Conservation (phyloP, 2,113 vertebrate species). For the Pseudorhombus dupliciocellatus region DNA sequence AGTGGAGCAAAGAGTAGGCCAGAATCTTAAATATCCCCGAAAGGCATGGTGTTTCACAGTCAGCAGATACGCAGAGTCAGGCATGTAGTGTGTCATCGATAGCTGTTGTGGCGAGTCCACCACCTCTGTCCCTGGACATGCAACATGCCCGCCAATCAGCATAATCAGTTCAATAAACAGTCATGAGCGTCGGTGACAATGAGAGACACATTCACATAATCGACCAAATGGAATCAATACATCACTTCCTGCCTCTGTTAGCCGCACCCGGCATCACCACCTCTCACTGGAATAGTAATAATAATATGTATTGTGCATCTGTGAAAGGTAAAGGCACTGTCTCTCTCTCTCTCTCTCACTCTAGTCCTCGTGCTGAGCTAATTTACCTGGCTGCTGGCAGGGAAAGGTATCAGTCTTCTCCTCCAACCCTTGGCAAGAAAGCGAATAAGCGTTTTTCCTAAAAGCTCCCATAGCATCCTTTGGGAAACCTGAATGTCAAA, state of each 20-base stretch:
- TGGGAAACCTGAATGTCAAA: background rate
- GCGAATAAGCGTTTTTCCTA: background rate
- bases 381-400: background rate
- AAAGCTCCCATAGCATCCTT: background rate
- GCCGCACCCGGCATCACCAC: too few relatives aligned
- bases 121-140: constrained; percentile 12
- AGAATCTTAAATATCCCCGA: constrained; percentile 66
- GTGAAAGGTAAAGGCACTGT: too few relatives aligned
- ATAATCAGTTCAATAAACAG: constrained; percentile 24
- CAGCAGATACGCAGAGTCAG: constrained; percentile 54
- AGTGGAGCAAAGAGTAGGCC: constrained; percentile 38
- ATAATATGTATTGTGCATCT: too few relatives aligned
- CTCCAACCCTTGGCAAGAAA: background rate
- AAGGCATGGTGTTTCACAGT: constrained; percentile 56
- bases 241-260: too few relatives aligned
- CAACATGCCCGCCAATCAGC: constrained; percentile 3
- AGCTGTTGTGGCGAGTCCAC: constrained; percentile 16
- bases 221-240: too few relatives aligned
- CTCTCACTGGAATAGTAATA: too few relatives aligned
- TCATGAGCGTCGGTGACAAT: background rate
- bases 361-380: background rate
- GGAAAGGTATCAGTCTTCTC: too few relatives aligned
- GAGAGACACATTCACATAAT: too few relatives aligned
- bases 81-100: constrained; percentile 44
- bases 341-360: too few relatives aligned